A percentile compares a stretch with the other conserved stretches of the same genome.
Conservation (phyloP, 2,113 vertebrate species). For the Nothoprocta perdicaria region DNA sequence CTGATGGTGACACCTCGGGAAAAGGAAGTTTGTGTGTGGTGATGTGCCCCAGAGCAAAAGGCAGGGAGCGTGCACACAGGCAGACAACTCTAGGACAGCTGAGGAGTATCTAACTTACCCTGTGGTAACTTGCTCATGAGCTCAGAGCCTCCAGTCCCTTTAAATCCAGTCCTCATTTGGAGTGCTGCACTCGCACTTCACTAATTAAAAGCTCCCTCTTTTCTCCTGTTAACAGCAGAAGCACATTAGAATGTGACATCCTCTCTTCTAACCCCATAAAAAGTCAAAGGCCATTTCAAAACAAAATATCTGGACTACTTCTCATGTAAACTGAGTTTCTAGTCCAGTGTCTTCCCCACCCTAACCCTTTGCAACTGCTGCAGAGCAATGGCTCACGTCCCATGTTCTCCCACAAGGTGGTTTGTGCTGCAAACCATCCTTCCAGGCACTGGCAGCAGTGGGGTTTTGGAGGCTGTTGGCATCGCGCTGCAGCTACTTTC, state of each 20-base stretch:
- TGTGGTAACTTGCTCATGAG: background rate
- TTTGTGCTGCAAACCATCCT: background rate
- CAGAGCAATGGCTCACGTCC: background rate
- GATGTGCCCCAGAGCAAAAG: background rate
- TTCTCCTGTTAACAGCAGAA: background rate
- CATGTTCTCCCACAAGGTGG: background rate
- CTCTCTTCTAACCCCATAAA: background rate
- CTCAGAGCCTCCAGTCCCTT: background rate
- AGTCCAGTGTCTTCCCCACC: background rate
- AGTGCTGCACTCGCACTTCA: background rate
- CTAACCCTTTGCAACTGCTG: background rate
- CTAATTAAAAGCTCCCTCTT: background rate
- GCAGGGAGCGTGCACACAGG: background rate
- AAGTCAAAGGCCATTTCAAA: slow-evolving; percentile 2
- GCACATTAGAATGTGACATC: background rate
- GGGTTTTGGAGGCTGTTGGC: background rate
- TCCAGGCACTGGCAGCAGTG: background rate
- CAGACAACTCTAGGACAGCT: background rate
- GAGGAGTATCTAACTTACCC: background rate
- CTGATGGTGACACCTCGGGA: background rate
- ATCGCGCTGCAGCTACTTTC: background rate
- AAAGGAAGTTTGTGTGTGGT: background rate
- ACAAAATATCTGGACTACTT: background rate
- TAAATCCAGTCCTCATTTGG: background rate
- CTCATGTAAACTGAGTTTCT: background rate